These are phyloP conservation scores for Globicephala melas DNA, from an alignment of 2,113 vertebrate species.

Conservation along the genomic window DNA sequence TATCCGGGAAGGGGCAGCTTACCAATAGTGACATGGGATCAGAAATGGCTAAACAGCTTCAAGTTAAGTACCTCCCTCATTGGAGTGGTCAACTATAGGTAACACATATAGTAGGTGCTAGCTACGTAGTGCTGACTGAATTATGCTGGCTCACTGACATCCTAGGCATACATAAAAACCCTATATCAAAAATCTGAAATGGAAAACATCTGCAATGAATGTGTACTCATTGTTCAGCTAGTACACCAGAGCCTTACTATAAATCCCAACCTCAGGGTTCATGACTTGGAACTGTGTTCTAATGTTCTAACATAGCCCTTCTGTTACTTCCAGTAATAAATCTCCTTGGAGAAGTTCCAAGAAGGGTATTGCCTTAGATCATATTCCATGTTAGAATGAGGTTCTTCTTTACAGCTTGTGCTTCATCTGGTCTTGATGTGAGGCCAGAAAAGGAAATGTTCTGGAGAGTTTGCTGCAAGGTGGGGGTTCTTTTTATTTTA, in stretches of 20 bases:
- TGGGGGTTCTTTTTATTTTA: conserved; percentile 32
- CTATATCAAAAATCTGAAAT: conserved; percentile 31
- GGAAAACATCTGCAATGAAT: conserved; percentile 49
- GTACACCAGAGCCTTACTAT: conserved; percentile 25
- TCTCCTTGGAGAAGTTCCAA: conserved; percentile 56
- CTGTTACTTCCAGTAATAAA: conserved; percentile 69
- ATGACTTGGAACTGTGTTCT: conserved; percentile 60
- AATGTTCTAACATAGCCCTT: conserved; percentile 50
- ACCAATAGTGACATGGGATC: neutral
- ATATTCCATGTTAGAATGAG: conserved; percentile 60
- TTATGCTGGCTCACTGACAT: conserved; percentile 20
- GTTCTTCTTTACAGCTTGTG: conserved; percentile 49
- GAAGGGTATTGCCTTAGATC: conserved; percentile 56
- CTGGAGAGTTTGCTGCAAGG: neutral
- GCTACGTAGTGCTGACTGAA: conserved; percentile 30
- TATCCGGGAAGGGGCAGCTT: neutral
- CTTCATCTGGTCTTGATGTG: conserved; percentile 21
- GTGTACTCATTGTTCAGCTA: conserved; percentile 25
- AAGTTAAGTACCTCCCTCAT: neutral
- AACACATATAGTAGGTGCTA: neutral
- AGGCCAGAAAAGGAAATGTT: conserved; percentile 56
- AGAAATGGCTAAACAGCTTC: conserved; percentile 49
- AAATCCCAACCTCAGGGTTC: conserved; percentile 40
- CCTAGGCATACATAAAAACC: neutral
- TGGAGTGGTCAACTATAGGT: neutral